Evolutionary conservation across 1,140 invertebrate species (phyloP).

Genomic region (Pygmarrhopalites habei): DNA sequence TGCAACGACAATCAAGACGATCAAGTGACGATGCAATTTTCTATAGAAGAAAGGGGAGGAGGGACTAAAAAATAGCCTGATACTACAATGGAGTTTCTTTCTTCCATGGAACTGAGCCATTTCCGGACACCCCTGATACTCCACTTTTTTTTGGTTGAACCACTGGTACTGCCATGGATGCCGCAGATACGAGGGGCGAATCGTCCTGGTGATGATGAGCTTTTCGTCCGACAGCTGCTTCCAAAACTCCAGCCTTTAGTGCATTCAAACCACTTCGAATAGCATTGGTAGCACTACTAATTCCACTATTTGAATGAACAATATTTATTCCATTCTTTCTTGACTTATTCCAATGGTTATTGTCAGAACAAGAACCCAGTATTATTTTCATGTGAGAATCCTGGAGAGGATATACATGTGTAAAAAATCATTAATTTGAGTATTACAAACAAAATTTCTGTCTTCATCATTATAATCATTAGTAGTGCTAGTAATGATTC

Average conservation of each 20-base stretch:
- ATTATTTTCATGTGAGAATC: constrained; percentile 88
- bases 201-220: constrained; percentile 22
- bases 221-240: constrained; percentile 31
- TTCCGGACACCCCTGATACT: constrained; percentile 50
- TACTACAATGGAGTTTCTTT: constrained; percentile 60
- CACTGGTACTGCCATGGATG: constrained; percentile 37
- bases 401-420: constrained; percentile 11
- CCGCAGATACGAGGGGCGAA: constrained; percentile 35
- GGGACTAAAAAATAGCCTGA: no score
- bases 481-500: no score
- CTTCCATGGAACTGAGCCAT: constrained; percentile 59
- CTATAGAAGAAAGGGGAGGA: no score
- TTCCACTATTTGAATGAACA: constrained; percentile 30
- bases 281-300: constrained; percentile 36
- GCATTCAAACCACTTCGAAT: constrained; percentile 38
- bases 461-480: no score
- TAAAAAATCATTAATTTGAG: background rate
- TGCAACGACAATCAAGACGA: no score
- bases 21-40: background rate
- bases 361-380: constrained; percentile 52
- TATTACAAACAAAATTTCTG: background rate
- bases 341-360: constrained; percentile 17
- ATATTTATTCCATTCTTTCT: constrained; percentile 32
- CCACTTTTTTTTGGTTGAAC: constrained; percentile 44
- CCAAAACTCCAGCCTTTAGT: constrained; percentile 35